Evolutionary conservation across 2,113 vertebrate genomes (phyloP).

Genomic region (Menura novaehollandiae): DNA sequence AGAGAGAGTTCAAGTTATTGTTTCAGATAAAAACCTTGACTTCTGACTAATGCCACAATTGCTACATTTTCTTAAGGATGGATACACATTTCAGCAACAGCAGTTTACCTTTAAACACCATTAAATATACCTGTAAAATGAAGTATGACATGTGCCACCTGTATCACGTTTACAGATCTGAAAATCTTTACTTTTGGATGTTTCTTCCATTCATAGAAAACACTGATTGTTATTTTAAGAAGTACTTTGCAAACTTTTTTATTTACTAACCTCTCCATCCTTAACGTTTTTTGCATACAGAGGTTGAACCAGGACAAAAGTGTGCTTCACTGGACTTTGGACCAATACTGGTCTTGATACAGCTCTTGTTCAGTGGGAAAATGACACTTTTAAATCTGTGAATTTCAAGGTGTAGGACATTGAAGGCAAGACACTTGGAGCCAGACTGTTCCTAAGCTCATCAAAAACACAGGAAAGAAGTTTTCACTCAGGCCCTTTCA

Average conservation of each 20-base stretch:
- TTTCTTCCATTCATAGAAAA: neutral
- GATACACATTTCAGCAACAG: neutral
- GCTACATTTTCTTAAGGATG: neutral
- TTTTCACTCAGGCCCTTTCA: neutral
- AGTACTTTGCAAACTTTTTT: neutral
- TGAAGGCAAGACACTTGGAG: neutral
- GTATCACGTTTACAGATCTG: neutral
- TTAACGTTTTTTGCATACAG: neutral
- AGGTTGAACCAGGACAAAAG: neutral
- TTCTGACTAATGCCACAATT: neutral
- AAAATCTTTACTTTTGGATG: neutral
- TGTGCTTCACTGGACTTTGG: neutral
- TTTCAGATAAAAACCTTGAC: neutral
- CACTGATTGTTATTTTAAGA: neutral
- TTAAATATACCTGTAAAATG: neutral
- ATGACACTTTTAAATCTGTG: neutral
- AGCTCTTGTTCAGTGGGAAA: neutral
- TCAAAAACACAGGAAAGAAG: neutral
- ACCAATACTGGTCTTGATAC: neutral
- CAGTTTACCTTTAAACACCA: neutral
- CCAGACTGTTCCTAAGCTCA: neutral
- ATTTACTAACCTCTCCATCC: neutral
- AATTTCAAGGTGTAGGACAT: neutral
- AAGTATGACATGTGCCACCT: accelerated
- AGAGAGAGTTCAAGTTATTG: neutral